These are phyloP conservation scores for Podiceps cristatus DNA, from an alignment of 2,113 vertebrate species.

Conservation along the genomic window DNA sequence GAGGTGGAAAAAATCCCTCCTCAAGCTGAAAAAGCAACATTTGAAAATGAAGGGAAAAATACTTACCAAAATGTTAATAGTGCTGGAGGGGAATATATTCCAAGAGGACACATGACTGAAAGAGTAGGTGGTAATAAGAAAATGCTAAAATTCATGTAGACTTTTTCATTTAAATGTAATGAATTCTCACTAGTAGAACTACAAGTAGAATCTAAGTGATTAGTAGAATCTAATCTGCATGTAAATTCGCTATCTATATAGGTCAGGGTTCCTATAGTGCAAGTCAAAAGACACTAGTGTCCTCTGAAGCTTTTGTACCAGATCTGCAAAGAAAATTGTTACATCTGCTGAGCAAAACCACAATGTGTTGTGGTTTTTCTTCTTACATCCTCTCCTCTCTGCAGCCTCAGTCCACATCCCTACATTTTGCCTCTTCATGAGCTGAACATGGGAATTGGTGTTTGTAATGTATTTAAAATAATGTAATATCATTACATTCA, in stretches of 20 bases:
- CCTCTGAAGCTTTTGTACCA: background rate
- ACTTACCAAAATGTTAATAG: background rate
- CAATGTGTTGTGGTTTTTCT: background rate
- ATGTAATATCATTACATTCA: background rate
- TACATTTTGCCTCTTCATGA: background rate
- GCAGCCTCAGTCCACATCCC: background rate
- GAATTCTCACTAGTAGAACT: background rate
- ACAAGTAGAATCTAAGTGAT: background rate
- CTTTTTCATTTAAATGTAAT: background rate
- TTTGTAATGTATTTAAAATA: background rate
- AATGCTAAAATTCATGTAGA: background rate
- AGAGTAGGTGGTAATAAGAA: background rate
- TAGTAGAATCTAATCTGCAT: background rate
- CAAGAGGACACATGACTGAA: background rate
- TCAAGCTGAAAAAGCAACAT: background rate
- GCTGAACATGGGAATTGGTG: fast-evolving
- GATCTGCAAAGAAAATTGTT: background rate
- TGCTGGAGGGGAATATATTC: background rate
- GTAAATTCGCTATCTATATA: background rate
- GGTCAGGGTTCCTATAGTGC: background rate
- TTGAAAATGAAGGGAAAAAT: background rate
- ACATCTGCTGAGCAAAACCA: background rate
- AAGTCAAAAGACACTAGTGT: background rate
- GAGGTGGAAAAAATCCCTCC: background rate
- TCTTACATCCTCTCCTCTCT: background rate